phyloP scores from a whole-genome alignment of 92 coral and sea anemone species.

The Parazoanthus darwini region DNA sequence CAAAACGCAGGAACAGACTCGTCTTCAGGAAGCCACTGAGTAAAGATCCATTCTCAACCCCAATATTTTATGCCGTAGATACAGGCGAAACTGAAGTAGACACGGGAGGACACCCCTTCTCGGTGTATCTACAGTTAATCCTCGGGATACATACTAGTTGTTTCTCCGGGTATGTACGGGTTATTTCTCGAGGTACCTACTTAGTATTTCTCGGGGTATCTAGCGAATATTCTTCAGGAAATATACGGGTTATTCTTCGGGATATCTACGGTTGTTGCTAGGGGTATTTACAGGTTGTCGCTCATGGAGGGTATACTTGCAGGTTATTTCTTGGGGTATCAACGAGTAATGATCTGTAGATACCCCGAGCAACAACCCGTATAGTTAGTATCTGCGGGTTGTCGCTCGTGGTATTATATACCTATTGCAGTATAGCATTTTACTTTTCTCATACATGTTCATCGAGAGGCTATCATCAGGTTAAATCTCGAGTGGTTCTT shows the following conservation, averaged over 20 bases:
- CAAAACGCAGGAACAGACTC: slow-evolving; percentile 2
- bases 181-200: not conserved
- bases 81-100: not conserved
- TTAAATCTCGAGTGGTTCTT: no score
- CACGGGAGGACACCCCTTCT: no score
- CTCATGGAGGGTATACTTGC: no score
- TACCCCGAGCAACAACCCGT: no score
- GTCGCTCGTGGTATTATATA: no score
- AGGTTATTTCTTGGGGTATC: no score
- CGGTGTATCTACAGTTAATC: not conserved
- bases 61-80: not conserved
- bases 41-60: not conserved
- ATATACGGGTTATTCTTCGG: not conserved
- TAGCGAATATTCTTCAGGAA: not conserved
- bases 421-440: no score
- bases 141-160: not conserved
- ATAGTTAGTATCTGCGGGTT: no score
- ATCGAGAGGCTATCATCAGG: no score
- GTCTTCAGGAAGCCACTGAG: slow-evolving; percentile 4
- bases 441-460: no score
- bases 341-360: no score
- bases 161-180: not conserved
- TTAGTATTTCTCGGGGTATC: not conserved
- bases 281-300: no score
- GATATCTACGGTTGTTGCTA: not conserved